These are phyloP conservation scores for Planiliza haematocheilus DNA, from an alignment of 2,113 vertebrate genomes.

Conservation along the genomic window DNA sequence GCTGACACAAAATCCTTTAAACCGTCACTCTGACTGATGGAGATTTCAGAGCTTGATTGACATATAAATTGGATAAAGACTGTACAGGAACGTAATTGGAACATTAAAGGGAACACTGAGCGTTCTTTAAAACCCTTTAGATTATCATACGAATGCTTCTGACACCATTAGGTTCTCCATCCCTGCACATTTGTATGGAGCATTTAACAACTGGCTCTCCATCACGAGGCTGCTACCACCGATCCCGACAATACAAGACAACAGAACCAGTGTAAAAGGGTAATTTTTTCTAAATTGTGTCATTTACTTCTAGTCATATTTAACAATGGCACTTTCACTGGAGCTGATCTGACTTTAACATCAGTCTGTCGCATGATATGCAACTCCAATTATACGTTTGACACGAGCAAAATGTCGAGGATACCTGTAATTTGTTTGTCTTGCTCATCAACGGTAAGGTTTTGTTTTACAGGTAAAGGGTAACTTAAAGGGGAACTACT, in stretches of 20 bases:
- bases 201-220: background rate
- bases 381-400: no score
- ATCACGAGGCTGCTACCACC: background rate
- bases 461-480: no score
- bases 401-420: no score
- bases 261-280: no score
- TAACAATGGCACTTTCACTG: no score
- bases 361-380: background rate
- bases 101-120: constrained; percentile 61
- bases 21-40: constrained; percentile 33
- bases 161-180: constrained; percentile 51
- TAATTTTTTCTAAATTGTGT: no score
- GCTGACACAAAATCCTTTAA: constrained; percentile 17
- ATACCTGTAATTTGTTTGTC: no score
- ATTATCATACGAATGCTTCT: constrained; percentile 58
- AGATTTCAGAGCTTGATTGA: constrained; percentile 73
- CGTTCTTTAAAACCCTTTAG: constrained; percentile 56
- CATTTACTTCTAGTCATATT: no score
- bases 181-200: constrained; percentile 28
- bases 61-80: constrained; percentile 69
- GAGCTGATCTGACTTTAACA: background rate
- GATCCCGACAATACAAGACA: background rate
- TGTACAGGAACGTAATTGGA: constrained; percentile 67
- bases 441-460: no score
- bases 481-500: no score